These are phyloP conservation scores for Mormyrus proboscirostris DNA, from an alignment of 2,797 vertebrate species.

Conservation along the genomic window DNA sequence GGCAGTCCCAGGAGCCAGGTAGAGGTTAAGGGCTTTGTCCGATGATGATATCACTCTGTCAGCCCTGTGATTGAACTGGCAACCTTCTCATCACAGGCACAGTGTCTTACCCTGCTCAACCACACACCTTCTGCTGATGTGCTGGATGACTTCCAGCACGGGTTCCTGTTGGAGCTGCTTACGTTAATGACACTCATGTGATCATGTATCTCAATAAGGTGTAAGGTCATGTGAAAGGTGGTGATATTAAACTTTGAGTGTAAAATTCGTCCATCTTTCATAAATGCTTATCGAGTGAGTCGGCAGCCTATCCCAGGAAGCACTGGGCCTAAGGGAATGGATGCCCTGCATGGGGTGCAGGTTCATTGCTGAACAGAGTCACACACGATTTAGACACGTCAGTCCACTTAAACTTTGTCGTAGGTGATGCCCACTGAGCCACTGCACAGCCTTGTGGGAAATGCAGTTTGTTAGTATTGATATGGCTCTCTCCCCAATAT, in stretches of 20 bases:
- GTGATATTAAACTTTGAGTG: background rate
- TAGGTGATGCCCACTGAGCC: background rate
- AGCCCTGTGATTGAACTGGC: background rate
- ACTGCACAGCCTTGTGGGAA: background rate
- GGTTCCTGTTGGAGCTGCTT: background rate
- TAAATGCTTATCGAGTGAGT: background rate
- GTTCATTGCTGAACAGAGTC: too few relatives aligned
- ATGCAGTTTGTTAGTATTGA: background rate
- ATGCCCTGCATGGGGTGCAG: background rate
- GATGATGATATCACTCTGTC: background rate
- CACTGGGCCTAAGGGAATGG: background rate
- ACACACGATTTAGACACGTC: background rate
- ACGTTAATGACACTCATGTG: background rate
- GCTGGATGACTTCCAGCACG: background rate
- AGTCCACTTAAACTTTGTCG: background rate
- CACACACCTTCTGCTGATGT: background rate
- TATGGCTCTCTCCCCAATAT: background rate
- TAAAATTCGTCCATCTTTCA: background rate
- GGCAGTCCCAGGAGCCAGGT: background rate
- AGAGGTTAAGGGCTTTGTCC: background rate
- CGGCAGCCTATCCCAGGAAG: background rate
- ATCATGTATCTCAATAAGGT: background rate
- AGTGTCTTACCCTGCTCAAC: background rate
- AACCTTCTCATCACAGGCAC: background rate
- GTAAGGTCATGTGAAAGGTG: background rate